phyloP scores from a whole-genome alignment of 2,797 vertebrate genomes.

The Enteromius treurensis region DNA sequence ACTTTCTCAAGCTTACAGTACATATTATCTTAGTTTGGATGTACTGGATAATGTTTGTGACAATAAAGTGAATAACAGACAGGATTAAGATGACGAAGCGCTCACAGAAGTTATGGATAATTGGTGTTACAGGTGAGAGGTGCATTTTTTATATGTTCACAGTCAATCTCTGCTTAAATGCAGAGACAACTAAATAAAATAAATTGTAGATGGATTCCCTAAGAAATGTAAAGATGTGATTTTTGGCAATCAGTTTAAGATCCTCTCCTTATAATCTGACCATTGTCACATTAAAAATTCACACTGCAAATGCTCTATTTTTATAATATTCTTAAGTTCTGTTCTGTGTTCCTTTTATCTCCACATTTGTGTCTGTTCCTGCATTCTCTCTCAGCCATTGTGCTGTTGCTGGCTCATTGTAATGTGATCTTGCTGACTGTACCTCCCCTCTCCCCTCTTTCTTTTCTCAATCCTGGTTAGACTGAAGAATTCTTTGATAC shows the following conservation, averaged over 20 bases:
- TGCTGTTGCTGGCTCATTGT: conserved; percentile 77
- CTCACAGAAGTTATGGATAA: not conserved
- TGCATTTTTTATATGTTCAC: not conserved
- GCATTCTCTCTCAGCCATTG: conserved; percentile 5
- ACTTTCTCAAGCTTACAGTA: not conserved
- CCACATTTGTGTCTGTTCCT: not conserved
- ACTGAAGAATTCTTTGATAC: conserved; percentile 13
- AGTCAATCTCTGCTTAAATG: not conserved
- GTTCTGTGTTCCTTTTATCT: not conserved
- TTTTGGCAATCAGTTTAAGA: not conserved
- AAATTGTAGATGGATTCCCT: not conserved
- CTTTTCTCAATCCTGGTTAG: conserved; percentile 16
- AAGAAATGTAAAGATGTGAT: not conserved
- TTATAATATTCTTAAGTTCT: not conserved
- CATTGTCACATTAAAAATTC: not conserved
- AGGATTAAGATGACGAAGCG: not conserved
- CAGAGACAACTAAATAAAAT: not conserved
- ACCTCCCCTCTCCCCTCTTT: conserved; percentile 65
- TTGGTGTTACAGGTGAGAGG: not conserved
- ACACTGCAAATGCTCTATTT: not conserved
- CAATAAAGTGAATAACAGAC: not conserved
- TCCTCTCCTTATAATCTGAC: not conserved
- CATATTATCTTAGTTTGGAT: not conserved
- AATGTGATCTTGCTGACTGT: conserved; percentile 76
- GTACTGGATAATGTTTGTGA: not conserved